A percentile compares a stretch with the other conserved stretches of the same genome.
phyloP scores from a whole-genome alignment of 2,888 invertebrate genomes.

The Netelia inedita region DNA sequence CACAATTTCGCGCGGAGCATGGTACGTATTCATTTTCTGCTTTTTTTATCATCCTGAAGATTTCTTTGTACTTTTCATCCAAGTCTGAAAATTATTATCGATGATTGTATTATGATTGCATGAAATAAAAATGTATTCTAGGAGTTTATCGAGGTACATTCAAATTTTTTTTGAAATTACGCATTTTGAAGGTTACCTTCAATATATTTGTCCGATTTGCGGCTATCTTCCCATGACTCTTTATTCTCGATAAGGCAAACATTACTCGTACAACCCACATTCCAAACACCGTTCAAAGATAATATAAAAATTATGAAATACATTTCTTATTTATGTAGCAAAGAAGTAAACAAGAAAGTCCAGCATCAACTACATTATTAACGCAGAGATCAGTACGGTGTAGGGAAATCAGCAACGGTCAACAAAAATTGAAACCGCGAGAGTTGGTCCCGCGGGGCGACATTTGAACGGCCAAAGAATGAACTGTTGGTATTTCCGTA shows the following conservation, averaged over 20 bases:
- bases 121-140: background rate
- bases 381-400: no score
- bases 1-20: conserved; percentile 88
- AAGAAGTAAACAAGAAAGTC: conserved; percentile 35
- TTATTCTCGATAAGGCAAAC: conserved; percentile 67
- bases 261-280: conserved; percentile 40
- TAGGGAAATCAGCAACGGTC: no score
- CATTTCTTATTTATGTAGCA: conserved; percentile 16
- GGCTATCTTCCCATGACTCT: conserved; percentile 56
- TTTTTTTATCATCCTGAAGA: conserved; percentile 85
- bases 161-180: conserved; percentile 24
- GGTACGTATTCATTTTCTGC: conserved; percentile 86
- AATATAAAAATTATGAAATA: conserved; percentile 12
- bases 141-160: background rate
- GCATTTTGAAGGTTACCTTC: conserved; percentile 71
- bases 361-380: background rate
- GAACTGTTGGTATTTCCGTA: no score
- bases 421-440: no score
- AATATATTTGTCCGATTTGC: conserved; percentile 35
- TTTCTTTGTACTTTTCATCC: conserved; percentile 85
- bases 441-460: no score
- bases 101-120: background rate
- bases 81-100: conserved; percentile 84
- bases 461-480: no score
- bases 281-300: conserved; percentile 9